These are phyloP conservation scores for Amblyjoppa fuscipennis DNA, from an alignment of 2,888 invertebrate species.

Conservation along the genomic window DNA sequence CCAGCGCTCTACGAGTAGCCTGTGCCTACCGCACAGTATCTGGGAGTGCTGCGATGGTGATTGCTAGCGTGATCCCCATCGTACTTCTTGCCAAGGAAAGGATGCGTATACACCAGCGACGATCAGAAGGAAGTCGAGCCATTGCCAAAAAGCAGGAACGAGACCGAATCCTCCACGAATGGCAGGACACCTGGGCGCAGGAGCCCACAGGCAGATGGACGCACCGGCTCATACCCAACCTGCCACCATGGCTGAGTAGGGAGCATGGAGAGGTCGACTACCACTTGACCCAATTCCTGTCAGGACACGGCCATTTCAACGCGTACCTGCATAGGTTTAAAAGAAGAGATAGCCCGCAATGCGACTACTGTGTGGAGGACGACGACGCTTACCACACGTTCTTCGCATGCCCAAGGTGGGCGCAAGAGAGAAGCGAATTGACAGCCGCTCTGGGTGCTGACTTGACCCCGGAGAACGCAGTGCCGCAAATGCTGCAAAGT, in stretches of 20 bases:
- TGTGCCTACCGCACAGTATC: constrained; percentile 72
- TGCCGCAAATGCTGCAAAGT: too few relatives aligned
- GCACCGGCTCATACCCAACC: background rate
- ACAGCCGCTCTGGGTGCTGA: too few relatives aligned
- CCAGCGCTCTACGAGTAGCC: constrained; percentile 59
- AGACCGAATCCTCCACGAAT: background rate
- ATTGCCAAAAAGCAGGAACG: too few relatives aligned
- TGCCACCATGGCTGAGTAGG: background rate
- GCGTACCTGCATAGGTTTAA: constrained; percentile 1
- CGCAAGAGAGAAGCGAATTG: too few relatives aligned
- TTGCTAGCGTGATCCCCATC: constrained; percentile 69
- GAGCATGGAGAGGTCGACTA: constrained; percentile 7
- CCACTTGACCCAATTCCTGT: background rate
- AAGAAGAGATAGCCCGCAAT: too few relatives aligned
- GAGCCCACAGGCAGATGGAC: background rate
- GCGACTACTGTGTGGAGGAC: too few relatives aligned
- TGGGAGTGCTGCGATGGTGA: constrained; percentile 65
- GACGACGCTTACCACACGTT: too few relatives aligned
- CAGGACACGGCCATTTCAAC: constrained; percentile 22
- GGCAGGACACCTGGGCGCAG: constrained; percentile 11
- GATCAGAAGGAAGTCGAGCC: constrained; percentile 22
- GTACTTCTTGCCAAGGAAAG: constrained; percentile 67
- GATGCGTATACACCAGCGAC: constrained; percentile 26
- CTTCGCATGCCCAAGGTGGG: too few relatives aligned
- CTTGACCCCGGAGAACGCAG: too few relatives aligned